phyloP scores from a whole-genome alignment of 2,797 vertebrate genomes.

The Philypnodon macrostomus region DNA sequence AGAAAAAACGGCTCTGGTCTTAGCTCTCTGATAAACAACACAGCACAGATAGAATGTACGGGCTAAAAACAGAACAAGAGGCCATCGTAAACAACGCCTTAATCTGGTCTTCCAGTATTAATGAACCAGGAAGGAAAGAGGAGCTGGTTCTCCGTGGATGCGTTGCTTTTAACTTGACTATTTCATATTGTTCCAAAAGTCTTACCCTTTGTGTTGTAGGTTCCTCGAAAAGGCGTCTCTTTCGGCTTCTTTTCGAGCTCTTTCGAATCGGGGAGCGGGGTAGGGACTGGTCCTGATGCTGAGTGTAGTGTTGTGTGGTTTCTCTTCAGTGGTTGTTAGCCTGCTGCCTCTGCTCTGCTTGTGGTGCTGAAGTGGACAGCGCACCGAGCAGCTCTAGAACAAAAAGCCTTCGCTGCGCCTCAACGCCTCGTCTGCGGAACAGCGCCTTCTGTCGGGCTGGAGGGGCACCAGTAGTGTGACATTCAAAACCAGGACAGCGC shows the following conservation, averaged over 20 bases:
- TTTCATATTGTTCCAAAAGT: conserved; percentile 39
- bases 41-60: neutral
- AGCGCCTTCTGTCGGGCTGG: conserved; percentile 57
- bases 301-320: conserved; percentile 24
- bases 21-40: neutral
- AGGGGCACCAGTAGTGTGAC: conserved; percentile 35
- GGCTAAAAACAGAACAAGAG: conserved; percentile 1
- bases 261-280: conserved; percentile 12
- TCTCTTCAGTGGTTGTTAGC: conserved; percentile 41
- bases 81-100: conserved; percentile 33
- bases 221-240: neutral
- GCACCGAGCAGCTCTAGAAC: conserved; percentile 60
- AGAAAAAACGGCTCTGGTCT: conserved; percentile 4
- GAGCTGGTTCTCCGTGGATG: conserved; percentile 30
- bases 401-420: conserved; percentile 30
- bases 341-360: conserved; percentile 54
- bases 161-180: conserved; percentile 44
- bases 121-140: conserved; percentile 35
- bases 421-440: neutral
- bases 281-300: conserved; percentile 48
- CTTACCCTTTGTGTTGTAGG: conserved; percentile 51
- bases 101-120: conserved; percentile 19
- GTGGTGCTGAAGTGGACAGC: conserved; percentile 85
- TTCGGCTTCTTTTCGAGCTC: conserved; percentile 1
- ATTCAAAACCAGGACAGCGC: conserved; percentile 20